Conservation (phyloP, 2,797 vertebrate genomes). For the Mormyrops boulengeri region DNA sequence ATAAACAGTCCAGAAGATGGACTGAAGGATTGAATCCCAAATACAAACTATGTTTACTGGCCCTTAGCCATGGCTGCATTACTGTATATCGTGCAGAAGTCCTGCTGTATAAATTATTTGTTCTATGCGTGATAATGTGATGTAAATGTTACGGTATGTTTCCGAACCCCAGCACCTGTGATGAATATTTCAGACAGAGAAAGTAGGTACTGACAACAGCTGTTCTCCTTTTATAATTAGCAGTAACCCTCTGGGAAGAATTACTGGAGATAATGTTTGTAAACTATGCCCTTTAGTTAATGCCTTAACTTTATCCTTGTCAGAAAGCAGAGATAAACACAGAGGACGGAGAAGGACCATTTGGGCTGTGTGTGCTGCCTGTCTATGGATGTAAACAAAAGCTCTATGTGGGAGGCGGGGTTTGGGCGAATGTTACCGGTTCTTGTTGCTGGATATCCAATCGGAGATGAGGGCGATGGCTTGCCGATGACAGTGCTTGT, state of each 20-base stretch:
- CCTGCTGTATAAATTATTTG: not conserved
- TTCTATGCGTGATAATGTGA: not conserved
- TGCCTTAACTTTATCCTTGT: not conserved
- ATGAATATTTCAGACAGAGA: not conserved
- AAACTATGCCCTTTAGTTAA: constrained; percentile 11
- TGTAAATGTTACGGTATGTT: not conserved
- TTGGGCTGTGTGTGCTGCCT: not conserved
- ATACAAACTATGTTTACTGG: not conserved
- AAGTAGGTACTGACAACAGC: not conserved
- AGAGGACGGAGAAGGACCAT: not conserved
- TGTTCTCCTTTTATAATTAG: constrained; percentile 5
- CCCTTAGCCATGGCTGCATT: not conserved
- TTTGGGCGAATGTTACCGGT: constrained; percentile 64
- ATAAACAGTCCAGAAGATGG: not conserved
- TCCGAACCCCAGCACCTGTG: not conserved
- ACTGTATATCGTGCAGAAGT: not conserved
- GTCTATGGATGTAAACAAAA: not conserved
- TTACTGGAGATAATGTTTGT: not conserved
- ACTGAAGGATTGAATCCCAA: not conserved
- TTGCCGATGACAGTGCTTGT: constrained; percentile 92
- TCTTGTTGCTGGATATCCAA: constrained; percentile 97
- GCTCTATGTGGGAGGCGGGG: not conserved
- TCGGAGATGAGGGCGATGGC: constrained; percentile 89
- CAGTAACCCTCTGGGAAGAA: not conserved
- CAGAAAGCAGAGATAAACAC: not conserved